Evolutionary conservation across 2,797 vertebrate genomes (phyloP), one percentile per base, ranked within the genome.

Genomic region (Echiichthys vipera): DNA sequence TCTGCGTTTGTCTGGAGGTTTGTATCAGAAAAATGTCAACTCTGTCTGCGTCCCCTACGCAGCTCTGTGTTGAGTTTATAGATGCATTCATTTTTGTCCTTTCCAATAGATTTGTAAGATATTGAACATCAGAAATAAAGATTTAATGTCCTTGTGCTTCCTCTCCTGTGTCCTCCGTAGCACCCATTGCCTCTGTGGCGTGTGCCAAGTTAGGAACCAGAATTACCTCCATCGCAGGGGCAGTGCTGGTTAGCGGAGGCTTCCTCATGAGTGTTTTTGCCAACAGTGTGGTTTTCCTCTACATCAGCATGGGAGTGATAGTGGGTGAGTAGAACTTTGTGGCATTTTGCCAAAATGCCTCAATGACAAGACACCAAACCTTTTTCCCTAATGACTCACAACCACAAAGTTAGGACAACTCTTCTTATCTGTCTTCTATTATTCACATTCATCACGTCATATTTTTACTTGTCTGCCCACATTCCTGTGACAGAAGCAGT

Each of bases 211-310:
- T 95, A 15, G 97, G 96, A 2, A 87, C 95, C 75, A 92, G 95
- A 54, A 72, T 82, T 0, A 95, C 94, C 5, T 96, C 97, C 43
- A 88, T 98, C 22, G 29, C 90, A 0, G 98, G 97, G 4, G 95
- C 96, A 0, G 11, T 93, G 20, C 88, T 99, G 71, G 93, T 97
- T 32, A 93, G 93, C 0, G 88, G 89, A 59, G 97, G 97, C 65
- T 98, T 96, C 82, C 71, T 99, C 70, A 77, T 95, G n/a, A 98
- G 97, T 87, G 96, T 96, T 14, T 94, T 94, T 47, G 97, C 97
- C 75, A 95, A 77, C 78, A 93, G 91, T 0, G 89, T 97, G 71
- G 81, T 95, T 66, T 98, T 95, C 91, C 96, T 99, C 71, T 98
- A 96, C 81, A 14, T 96, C 82, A 97, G 96, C 88, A 97, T 98